phyloP scores from a whole-genome alignment of 2,797 vertebrate species.

The Epinephelus awoara region DNA sequence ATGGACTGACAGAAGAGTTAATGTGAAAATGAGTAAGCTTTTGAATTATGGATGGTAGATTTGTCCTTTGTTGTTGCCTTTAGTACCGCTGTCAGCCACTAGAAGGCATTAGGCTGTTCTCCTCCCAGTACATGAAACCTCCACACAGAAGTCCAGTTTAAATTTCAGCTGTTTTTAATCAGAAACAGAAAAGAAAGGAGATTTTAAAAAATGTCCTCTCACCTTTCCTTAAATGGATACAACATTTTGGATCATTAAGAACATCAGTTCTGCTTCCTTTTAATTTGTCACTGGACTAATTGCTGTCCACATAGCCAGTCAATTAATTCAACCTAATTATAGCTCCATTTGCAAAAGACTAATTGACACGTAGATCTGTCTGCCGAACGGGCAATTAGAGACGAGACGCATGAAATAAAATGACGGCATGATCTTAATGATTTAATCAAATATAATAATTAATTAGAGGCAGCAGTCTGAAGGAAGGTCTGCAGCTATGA shows the following conservation, averaged over 20 bases:
- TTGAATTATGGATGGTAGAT: not conserved
- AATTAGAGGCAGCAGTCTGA: constrained; percentile 43
- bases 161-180: not conserved
- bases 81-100: constrained; percentile 65
- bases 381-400: constrained; percentile 73
- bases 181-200: not conserved
- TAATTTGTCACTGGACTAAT: constrained; percentile 75
- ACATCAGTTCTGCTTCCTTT: constrained; percentile 69
- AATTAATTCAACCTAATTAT: constrained; percentile 81
- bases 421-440: constrained; percentile 45
- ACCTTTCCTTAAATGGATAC: constrained; percentile 29
- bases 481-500: not conserved
- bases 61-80: not conserved
- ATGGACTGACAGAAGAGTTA: not conserved
- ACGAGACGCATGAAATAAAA: constrained; percentile 49
- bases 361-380: constrained; percentile 79
- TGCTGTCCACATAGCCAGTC: constrained; percentile 64
- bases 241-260: constrained; percentile 55
- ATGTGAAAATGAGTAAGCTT: not conserved
- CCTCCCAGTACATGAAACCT: not conserved
- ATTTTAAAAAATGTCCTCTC: constrained; percentile 5
- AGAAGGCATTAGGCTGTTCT: constrained; percentile 58
- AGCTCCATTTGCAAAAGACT: constrained; percentile 68
- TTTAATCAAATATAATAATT: constrained; percentile 68
- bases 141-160: not conserved